Evolutionary conservation across 2,113 vertebrate genomes (phyloP).

Genomic region (Malurus melanocephalus): DNA sequence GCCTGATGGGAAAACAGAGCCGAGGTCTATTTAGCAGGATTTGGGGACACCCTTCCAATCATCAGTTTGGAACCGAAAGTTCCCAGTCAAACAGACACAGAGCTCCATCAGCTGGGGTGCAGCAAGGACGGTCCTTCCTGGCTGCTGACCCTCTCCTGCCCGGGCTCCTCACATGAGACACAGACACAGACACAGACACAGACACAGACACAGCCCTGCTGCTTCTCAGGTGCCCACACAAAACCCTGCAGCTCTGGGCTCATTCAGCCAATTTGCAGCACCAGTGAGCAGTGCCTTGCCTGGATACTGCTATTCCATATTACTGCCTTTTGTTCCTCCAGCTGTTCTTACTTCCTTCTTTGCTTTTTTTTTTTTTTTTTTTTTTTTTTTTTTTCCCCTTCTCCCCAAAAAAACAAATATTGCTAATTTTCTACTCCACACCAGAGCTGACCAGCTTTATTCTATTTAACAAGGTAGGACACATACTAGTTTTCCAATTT

Average conservation of each 20-base stretch:
- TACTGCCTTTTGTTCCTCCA: background rate
- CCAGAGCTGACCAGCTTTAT: background rate
- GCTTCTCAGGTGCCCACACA: background rate
- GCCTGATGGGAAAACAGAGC: background rate
- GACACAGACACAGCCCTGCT: background rate
- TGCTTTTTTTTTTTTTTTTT: background rate
- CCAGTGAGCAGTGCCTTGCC: background rate
- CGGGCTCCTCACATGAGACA: background rate
- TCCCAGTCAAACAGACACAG: background rate
- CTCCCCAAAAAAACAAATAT: background rate
- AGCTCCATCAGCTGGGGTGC: background rate
- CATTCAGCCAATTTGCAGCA: background rate
- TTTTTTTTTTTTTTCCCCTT: background rate
- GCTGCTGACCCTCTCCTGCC: background rate
- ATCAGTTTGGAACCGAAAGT: background rate
- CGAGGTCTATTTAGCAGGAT: slow-evolving; percentile 2
- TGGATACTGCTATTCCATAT: background rate
- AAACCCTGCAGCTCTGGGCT: background rate
- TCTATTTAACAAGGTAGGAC: background rate
- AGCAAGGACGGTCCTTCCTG: background rate
- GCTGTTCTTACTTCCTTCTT: background rate
- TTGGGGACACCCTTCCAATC: background rate
- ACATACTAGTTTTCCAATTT: background rate
- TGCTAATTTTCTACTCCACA: background rate
- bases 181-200: background rate